phyloP scores from a whole-genome alignment of 2,113 vertebrate genomes.

The Agapornis roseicollis region DNA sequence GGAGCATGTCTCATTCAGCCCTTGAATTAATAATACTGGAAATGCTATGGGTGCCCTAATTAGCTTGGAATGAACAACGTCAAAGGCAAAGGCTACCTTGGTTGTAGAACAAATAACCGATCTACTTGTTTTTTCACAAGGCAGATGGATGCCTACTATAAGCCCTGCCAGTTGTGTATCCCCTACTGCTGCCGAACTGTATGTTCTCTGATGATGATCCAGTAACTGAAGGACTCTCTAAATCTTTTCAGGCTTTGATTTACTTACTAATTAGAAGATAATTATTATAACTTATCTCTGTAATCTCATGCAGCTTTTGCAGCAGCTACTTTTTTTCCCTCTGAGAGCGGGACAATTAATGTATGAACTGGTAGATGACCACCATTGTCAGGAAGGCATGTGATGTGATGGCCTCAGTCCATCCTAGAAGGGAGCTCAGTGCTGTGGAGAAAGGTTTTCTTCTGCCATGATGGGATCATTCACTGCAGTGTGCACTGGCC shows the following conservation, averaged over 20 bases:
- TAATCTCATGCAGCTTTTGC: neutral
- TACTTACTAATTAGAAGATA: neutral
- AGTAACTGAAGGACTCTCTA: neutral
- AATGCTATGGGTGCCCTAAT: neutral
- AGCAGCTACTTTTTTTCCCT: neutral
- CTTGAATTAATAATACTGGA: neutral
- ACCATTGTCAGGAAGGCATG: neutral
- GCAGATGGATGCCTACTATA: neutral
- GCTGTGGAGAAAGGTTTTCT: neutral
- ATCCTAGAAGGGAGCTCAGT: neutral
- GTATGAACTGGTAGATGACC: neutral
- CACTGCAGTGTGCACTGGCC: neutral
- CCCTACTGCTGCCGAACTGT: neutral
- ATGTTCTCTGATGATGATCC: neutral
- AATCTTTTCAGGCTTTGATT: neutral
- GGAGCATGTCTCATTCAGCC: neutral
- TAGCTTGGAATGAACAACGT: neutral
- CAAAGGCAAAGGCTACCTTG: neutral
- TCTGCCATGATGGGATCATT: neutral
- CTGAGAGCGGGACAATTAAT: neutral
- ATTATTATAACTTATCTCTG: neutral
- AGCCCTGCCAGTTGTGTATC: neutral
- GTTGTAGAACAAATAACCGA: neutral
- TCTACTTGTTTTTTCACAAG: neutral
- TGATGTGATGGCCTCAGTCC: neutral